A percentile compares a stretch with the other conserved stretches of the same genome.
phyloP scores from a whole-genome alignment of 2,113 vertebrate genomes.

The Ophiodon elongatus region DNA sequence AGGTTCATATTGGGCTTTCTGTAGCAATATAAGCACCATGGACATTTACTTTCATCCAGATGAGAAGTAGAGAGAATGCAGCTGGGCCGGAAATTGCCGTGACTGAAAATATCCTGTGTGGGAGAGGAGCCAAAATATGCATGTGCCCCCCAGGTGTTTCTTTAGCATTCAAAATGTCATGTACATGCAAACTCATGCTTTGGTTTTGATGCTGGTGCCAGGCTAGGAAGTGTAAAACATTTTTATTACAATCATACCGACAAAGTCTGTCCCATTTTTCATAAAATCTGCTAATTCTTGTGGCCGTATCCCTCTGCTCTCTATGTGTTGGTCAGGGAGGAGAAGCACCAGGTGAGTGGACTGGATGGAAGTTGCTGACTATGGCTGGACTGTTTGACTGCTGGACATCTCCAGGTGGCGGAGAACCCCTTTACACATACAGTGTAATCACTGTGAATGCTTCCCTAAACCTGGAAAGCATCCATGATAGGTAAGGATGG shows the following conservation, averaged over 20 bases:
- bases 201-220: not conserved
- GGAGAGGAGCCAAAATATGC: constrained; percentile 27
- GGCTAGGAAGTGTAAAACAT: not conserved
- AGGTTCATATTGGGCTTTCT: constrained; percentile 49
- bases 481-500: constrained; percentile 89
- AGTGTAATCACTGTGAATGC: constrained; percentile 93
- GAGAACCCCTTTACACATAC: constrained; percentile 90
- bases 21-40: not conserved
- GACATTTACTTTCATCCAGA: constrained; percentile 28
- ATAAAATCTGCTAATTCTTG: not conserved
- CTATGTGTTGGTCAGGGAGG: constrained; percentile 55
- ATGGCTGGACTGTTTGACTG: constrained; percentile 98
- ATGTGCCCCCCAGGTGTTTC: constrained; percentile 48
- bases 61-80: constrained; percentile 33
- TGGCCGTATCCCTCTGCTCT: not conserved
- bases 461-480: constrained; percentile 87
- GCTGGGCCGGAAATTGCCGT: constrained; percentile 44
- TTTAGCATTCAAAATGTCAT: not conserved
- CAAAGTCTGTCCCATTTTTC: not conserved
- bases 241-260: not conserved
- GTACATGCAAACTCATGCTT: not conserved
- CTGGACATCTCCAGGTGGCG: constrained; percentile 91
- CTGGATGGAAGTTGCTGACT: constrained; percentile 90
- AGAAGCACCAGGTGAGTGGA: constrained; percentile 80
- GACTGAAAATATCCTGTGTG: constrained; percentile 50